These are phyloP conservation scores for Siphlonurus alternatus DNA, from an alignment of 2,888 invertebrate species.

Conservation along the genomic window DNA sequence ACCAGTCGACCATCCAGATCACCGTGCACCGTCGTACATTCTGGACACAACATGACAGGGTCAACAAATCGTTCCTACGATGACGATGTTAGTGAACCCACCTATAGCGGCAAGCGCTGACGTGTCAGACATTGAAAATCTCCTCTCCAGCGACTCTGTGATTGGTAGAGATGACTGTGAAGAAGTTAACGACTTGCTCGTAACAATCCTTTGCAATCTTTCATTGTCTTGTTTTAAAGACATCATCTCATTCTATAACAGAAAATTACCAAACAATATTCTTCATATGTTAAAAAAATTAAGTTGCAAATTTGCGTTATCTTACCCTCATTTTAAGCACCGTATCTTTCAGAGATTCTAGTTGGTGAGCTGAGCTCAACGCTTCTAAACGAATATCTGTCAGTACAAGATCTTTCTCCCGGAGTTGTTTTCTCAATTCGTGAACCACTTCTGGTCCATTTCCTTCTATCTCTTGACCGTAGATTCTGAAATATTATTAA, in stretches of 20 bases:
- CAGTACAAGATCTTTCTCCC: constrained; percentile 90
- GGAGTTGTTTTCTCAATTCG: constrained; percentile 78
- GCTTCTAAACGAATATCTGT: constrained; percentile 95
- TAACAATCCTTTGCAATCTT: constrained; percentile 72
- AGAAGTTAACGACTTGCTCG: constrained; percentile 34
- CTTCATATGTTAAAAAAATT: background rate
- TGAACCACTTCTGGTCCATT: constrained; percentile 32
- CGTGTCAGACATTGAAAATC: background rate
- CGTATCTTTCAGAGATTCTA: constrained; percentile 90
- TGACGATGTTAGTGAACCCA: no score
- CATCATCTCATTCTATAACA: constrained; percentile 82
- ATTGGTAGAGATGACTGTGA: constrained; percentile 32
- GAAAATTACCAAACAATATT: constrained; percentile 9
- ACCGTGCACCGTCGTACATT: constrained; percentile 12
- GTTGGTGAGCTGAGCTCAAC: constrained; percentile 88
- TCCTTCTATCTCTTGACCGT: constrained; percentile 12
- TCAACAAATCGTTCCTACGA: no score
- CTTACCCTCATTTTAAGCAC: constrained; percentile 90
- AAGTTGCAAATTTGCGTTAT: constrained; percentile 10
- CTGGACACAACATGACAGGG: no score
- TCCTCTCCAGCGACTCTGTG: background rate
- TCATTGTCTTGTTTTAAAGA: constrained; percentile 95
- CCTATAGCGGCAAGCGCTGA: background rate
- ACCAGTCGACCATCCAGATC: constrained; percentile 74
- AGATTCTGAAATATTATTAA: constrained; percentile 11